phyloP scores from a whole-genome alignment of 2,888 invertebrate genomes.

The Antitype chi region DNA sequence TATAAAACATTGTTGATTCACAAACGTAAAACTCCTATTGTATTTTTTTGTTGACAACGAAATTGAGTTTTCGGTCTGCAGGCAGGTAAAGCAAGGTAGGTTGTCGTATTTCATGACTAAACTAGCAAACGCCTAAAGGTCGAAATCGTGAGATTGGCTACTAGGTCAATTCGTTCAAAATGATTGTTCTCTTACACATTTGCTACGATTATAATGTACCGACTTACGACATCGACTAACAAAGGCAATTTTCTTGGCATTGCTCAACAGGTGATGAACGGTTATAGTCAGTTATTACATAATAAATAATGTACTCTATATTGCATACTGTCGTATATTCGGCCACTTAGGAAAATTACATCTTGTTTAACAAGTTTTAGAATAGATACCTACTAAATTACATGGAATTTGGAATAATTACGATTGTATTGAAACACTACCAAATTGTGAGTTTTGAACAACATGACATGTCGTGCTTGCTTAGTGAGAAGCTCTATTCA shows the following conservation, averaged over 20 bases:
- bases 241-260: conserved; percentile 50
- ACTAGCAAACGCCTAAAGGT: background rate
- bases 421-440: background rate
- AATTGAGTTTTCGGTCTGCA: background rate
- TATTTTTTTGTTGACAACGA: background rate
- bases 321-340: conserved; percentile 12
- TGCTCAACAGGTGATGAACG: conserved; percentile 42
- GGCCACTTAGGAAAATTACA: conserved; percentile 12
- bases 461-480: too few species aligned
- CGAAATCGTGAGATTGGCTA: background rate
- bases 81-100: too few species aligned
- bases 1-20: background rate
- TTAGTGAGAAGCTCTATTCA: background rate
- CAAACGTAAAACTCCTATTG: background rate
- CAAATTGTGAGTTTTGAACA: background rate
- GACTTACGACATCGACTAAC: conserved; percentile 31
- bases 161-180: background rate
- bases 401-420: background rate
- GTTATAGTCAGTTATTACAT: conserved; percentile 32
- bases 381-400: conserved; percentile 5
- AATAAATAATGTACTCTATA: conserved; percentile 23
- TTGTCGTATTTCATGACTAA: background rate
- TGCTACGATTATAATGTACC: conserved; percentile 34
- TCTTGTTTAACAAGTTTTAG: background rate
- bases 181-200: conserved; percentile 18